Conservation (phyloP, 2,113 vertebrate species). For the Clarias macrocephalus region DNA sequence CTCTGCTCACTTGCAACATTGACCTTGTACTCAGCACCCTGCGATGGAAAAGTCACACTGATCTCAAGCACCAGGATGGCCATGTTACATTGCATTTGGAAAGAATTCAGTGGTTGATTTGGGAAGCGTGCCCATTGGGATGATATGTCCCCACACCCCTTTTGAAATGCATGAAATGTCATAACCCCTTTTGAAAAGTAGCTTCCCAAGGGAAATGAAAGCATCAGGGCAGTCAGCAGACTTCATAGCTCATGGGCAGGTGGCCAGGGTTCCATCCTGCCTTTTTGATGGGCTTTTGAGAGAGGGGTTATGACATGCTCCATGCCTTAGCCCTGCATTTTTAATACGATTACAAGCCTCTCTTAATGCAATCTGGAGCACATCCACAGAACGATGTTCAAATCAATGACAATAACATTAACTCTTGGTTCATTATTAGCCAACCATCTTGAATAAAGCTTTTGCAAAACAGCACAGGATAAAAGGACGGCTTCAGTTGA, state of each 20-base stretch:
- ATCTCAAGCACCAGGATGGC: not conserved
- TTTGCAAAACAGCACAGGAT: slow-evolving; percentile 2
- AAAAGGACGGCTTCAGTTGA: not conserved
- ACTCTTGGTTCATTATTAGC: slow-evolving; percentile 49
- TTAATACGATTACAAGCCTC: slow-evolving; percentile 68
- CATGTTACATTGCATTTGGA: slow-evolving; percentile 28
- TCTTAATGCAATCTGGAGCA: slow-evolving; percentile 71
- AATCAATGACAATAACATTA: slow-evolving; percentile 72
- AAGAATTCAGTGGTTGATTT: not conserved
- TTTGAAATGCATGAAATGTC: slow-evolving; percentile 48
- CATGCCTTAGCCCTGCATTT: slow-evolving; percentile 61
- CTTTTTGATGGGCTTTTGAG: slow-evolving; percentile 63
- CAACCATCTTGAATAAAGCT: not conserved
- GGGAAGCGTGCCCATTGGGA: not conserved
- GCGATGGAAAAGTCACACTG: slow-evolving; percentile 12
- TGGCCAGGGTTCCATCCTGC: slow-evolving; percentile 56
- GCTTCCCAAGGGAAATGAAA: slow-evolving; percentile 58
- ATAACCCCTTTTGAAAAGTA: slow-evolving; percentile 46
- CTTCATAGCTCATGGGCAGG: slow-evolving; percentile 61
- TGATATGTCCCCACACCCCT: slow-evolving; percentile 1
- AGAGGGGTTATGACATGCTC: slow-evolving; percentile 63
- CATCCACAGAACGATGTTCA: slow-evolving; percentile 65
- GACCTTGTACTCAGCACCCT: slow-evolving; percentile 15
- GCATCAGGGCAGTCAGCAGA: slow-evolving; percentile 65
- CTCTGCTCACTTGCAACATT: slow-evolving; percentile 28